Conservation (phyloP, 2,113 vertebrate genomes). For the Dendrocopos noguchii region DNA sequence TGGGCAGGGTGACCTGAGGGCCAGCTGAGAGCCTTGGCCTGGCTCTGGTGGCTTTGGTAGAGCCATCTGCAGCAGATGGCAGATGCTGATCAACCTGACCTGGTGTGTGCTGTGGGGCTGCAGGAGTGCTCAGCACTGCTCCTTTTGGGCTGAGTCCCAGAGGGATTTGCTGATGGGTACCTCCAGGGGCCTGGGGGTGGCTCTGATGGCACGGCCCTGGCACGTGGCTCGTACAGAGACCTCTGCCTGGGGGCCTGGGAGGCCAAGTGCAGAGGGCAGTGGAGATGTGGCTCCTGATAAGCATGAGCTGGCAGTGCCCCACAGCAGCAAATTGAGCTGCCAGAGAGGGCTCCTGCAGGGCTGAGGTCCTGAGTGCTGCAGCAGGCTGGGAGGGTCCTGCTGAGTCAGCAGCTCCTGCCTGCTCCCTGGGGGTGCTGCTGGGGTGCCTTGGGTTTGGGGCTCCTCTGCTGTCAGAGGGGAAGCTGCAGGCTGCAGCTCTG, state of each 20-base stretch:
- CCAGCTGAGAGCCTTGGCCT: background rate
- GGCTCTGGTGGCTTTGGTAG: fast-evolving
- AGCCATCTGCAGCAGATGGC: fast-evolving
- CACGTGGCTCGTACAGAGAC: background rate
- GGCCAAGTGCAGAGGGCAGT: background rate
- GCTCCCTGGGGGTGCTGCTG: background rate
- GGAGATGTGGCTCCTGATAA: background rate
- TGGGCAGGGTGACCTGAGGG: background rate
- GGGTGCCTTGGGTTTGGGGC: background rate
- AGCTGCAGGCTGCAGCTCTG: background rate
- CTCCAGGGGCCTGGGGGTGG: background rate
- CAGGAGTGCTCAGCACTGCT: fast-evolving
- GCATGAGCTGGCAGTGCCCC: slow-evolving; percentile 45
- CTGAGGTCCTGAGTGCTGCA: background rate
- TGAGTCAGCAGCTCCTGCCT: slow-evolving; percentile 18
- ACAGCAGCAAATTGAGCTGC: slow-evolving; percentile 26
- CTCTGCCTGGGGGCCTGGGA: background rate
- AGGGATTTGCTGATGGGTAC: background rate
- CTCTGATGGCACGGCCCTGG: background rate
- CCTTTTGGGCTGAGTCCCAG: fast-evolving
- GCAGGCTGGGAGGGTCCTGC: background rate
- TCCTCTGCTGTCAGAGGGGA: background rate
- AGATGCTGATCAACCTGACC: background rate
- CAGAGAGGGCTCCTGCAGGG: slow-evolving; percentile 7
- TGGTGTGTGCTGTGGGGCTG: background rate